Evolutionary conservation across 2,888 invertebrate species (phyloP).

Genomic region (Orthosia cruda): DNA sequence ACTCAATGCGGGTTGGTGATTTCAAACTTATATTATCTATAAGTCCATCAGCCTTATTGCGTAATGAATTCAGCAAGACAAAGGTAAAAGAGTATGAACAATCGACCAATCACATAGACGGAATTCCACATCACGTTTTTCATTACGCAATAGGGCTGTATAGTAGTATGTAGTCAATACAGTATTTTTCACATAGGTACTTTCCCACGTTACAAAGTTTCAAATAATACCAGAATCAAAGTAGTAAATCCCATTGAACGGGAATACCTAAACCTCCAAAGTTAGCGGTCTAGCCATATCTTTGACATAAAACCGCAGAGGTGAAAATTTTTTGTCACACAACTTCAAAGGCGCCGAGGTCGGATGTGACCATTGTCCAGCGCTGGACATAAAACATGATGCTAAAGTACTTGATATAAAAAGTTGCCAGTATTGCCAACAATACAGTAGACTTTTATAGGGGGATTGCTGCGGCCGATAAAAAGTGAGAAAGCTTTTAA

Average conservation of each 20-base stretch:
- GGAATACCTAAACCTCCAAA: slow-evolving; percentile 6
- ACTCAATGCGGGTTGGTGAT: no score
- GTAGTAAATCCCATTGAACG: slow-evolving; percentile 13
- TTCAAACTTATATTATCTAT: no score
- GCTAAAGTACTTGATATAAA: slow-evolving; percentile 54
- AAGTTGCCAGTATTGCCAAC: slow-evolving; percentile 43
- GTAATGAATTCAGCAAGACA: no score
- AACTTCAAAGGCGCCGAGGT: slow-evolving; percentile 36
- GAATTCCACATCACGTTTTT: no score
- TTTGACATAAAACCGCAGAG: slow-evolving; percentile 34
- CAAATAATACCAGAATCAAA: not conserved
- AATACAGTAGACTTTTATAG: slow-evolving; percentile 55
- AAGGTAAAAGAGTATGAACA: no score
- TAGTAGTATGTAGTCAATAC: no score
- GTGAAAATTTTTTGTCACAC: slow-evolving; percentile 45
- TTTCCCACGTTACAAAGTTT: not conserved
- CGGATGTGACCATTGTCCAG: slow-evolving; percentile 55
- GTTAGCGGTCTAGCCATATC: slow-evolving; percentile 38
- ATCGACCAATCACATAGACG: no score
- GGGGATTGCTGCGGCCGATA: slow-evolving; percentile 46
- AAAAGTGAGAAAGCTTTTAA: slow-evolving; percentile 45
- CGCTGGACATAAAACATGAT: slow-evolving; percentile 56
- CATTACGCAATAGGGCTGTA: no score
- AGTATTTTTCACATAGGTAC: not conserved
- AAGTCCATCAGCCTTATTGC: no score